phyloP scores from a whole-genome alignment of 2,888 invertebrate genomes.

The Stenodema calcarata region DNA sequence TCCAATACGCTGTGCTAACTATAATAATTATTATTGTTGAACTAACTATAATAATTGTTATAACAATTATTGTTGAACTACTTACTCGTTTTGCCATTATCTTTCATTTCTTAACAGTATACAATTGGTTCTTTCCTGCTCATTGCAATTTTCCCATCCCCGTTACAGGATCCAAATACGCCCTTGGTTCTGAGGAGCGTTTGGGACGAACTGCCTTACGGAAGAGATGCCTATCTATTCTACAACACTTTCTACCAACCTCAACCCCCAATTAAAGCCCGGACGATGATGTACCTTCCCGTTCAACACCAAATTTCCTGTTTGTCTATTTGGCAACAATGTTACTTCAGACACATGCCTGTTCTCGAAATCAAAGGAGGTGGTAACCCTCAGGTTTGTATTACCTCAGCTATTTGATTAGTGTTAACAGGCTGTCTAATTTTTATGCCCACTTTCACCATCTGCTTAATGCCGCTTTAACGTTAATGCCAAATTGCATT shows the following conservation, averaged over 20 bases:
- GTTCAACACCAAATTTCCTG: constrained; percentile 65
- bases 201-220: constrained; percentile 89
- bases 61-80: too few relatives aligned
- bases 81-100: too few relatives aligned
- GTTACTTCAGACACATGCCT: constrained; percentile 88
- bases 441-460: too few relatives aligned
- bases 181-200: constrained; percentile 74
- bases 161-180: constrained; percentile 62
- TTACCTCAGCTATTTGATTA: too few relatives aligned
- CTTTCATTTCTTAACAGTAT: too few relatives aligned
- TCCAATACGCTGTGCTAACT: too few relatives aligned
- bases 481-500: too few relatives aligned
- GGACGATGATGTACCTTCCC: constrained; percentile 48
- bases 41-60: too few relatives aligned
- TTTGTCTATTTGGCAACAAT: constrained; percentile 83
- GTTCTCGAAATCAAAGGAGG: constrained; percentile 72
- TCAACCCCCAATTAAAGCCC: constrained; percentile 50
- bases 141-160: not conserved
- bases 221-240: constrained; percentile 81
- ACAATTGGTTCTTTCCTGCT: not conserved
- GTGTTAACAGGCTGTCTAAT: too few relatives aligned
- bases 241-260: constrained; percentile 78
- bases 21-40: too few relatives aligned
- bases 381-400: constrained; percentile 58
- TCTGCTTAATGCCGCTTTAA: too few relatives aligned